phyloP scores from a whole-genome alignment of 2,797 vertebrate species.

The Todus mexicanus region DNA sequence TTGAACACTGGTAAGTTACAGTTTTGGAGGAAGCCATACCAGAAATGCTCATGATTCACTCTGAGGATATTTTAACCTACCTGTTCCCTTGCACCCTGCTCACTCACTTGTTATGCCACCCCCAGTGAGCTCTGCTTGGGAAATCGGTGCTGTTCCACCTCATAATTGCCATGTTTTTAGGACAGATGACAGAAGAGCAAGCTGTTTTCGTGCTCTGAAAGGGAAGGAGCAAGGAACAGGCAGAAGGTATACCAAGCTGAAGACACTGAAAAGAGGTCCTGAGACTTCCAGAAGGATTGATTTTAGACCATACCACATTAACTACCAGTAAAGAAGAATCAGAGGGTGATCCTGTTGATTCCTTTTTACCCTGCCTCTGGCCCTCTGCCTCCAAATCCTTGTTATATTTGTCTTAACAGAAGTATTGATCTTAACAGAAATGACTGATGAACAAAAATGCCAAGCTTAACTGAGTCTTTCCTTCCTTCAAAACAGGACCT shows the following conservation, averaged over 20 bases:
- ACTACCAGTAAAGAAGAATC: not conserved
- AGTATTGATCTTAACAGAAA: not conserved
- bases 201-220: not conserved
- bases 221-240: not conserved
- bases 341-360: not conserved
- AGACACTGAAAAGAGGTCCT: not conserved
- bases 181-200: not conserved
- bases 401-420: not conserved
- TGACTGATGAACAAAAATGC: not conserved
- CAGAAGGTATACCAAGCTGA: not conserved
- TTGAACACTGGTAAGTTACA: not conserved
- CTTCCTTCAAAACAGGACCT: not conserved
- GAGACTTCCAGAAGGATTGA: not conserved
- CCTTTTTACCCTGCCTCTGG: not conserved
- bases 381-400: not conserved
- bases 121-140: not conserved
- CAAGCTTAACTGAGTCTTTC: not conserved
- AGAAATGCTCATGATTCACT: not conserved
- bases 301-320: not conserved
- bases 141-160: not conserved
- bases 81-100: not conserved
- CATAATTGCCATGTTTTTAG: accelerated
- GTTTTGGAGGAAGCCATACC: not conserved
- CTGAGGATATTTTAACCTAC: not conserved
- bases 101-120: not conserved